Percentiles rank a stretch among this genome's conserved stretches.
phyloP scores from a whole-genome alignment of 1,140 invertebrate species.

The Cheumatopsyche charites region DNA sequence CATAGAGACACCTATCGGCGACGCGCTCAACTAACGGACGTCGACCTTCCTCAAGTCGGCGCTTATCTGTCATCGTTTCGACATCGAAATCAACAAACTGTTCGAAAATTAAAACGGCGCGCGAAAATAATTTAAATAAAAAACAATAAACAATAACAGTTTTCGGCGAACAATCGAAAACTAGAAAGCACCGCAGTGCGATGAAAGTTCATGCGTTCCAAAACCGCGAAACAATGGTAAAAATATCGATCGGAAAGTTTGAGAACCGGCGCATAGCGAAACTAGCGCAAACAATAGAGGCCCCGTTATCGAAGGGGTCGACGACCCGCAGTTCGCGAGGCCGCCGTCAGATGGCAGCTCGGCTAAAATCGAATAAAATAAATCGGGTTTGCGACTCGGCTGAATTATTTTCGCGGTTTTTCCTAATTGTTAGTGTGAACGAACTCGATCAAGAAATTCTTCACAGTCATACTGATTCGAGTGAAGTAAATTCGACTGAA shows the following conservation, averaged over 20 bases:
- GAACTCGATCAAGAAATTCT: background rate
- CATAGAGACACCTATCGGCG: constrained; percentile 28
- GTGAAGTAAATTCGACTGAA: too few species aligned
- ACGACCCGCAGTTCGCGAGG: constrained; percentile 27
- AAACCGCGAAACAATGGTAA: too few species aligned
- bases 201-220: too few species aligned
- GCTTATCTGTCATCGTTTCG: background rate
- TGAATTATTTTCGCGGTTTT: background rate
- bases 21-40: constrained; percentile 27
- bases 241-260: background rate
- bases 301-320: constrained; percentile 30
- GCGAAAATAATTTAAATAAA: background rate
- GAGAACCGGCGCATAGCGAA: background rate
- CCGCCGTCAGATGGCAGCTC: constrained; percentile 18
- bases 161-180: too few species aligned
- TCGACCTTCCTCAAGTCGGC: constrained; percentile 10
- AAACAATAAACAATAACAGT: too few species aligned
- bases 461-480: too few species aligned
- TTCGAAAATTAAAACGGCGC: background rate
- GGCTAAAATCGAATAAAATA: background rate
- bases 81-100: too few species aligned
- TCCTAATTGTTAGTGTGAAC: too few species aligned
- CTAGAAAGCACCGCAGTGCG: too few species aligned
- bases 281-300: constrained; percentile 8
- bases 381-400: constrained; percentile 16